Evolutionary conservation across 2,888 invertebrate species (phyloP), one percentile per base, ranked within the genome.

Genomic region (Archips xylosteana): DNA sequence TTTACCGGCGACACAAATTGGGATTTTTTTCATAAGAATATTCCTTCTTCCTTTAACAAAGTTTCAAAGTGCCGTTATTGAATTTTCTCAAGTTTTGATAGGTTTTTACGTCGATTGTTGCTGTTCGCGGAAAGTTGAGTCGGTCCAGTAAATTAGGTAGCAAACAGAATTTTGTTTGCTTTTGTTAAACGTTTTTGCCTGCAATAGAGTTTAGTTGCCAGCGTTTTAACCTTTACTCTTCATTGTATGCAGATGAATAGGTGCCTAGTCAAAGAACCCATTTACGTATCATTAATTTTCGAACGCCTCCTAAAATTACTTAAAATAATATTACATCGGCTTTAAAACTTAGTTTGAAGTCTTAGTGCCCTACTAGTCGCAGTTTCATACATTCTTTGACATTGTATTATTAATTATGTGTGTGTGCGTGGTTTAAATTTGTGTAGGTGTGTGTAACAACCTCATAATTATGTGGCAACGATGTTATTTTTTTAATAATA

Each of bases 61-160:
- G 89, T 94, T 92, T 85, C 88, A 85, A 92, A 94, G 92, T 93
- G 92, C 87, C 92, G 88, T 94, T 94, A 94, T 94, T 94, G 92
- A 94, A 94, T 94, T 94, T 92, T 89, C 92, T 88, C 89, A 92
- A 94, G 91, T 94, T 94, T 92, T 94, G 94, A 94, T 94, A 93
- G 94, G 94, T 94, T 90, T 93, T 91, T 90, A 89, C 92, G 89
- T 85, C 91, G 89, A 92, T 91, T 88, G 91, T 90, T 87, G 90
- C 87, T 86, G 85, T 87, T 85, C 83, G 83, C 79, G 80, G 78
- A 78, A 89, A 89, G 85, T 90, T 89, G 81, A 83, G 86, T 85
- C 83, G 85, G 85, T 85, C 86, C 80, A 83, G 87, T 89, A 89
- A 91, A 89, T 90, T 89, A 84, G 85, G 85, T 86, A 80, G 85